phyloP scores from a whole-genome alignment of 2,113 vertebrate genomes.

The Tylochromis polylepis region DNA sequence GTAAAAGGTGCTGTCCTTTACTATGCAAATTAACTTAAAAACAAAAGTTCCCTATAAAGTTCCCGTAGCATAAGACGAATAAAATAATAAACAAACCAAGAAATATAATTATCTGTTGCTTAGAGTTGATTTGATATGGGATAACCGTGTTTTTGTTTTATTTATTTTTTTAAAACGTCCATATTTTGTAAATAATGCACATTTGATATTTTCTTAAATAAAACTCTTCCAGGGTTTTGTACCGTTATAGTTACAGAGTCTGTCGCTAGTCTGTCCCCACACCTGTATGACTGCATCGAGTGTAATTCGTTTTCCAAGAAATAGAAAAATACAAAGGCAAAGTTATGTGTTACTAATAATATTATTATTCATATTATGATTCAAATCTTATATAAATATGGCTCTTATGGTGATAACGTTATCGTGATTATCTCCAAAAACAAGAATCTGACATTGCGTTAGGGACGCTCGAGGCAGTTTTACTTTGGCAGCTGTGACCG shows the following conservation, averaged over 20 bases:
- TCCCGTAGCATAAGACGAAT: background rate
- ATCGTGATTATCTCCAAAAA: background rate
- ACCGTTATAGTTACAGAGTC: background rate
- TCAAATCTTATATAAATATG: background rate
- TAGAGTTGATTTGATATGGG: background rate
- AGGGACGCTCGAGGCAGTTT: background rate
- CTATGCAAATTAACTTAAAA: background rate
- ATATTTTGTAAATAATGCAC: background rate
- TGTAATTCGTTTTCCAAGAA: background rate
- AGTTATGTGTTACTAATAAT: background rate
- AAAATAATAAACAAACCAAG: background rate
- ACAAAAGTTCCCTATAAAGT: background rate
- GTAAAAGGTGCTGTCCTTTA: background rate
- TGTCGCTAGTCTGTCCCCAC: no score
- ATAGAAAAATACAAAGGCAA: background rate
- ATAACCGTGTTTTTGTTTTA: background rate
- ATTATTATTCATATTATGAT: background rate
- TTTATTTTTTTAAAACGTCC: background rate
- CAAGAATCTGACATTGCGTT: background rate
- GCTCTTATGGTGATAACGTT: background rate
- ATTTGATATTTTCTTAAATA: background rate
- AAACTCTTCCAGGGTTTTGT: background rate
- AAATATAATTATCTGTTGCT: background rate
- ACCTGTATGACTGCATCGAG: background rate
- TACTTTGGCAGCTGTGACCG: conserved; percentile 2